Evolutionary conservation across 2,113 vertebrate species (phyloP).

Genomic region (Fregetta grallaria): DNA sequence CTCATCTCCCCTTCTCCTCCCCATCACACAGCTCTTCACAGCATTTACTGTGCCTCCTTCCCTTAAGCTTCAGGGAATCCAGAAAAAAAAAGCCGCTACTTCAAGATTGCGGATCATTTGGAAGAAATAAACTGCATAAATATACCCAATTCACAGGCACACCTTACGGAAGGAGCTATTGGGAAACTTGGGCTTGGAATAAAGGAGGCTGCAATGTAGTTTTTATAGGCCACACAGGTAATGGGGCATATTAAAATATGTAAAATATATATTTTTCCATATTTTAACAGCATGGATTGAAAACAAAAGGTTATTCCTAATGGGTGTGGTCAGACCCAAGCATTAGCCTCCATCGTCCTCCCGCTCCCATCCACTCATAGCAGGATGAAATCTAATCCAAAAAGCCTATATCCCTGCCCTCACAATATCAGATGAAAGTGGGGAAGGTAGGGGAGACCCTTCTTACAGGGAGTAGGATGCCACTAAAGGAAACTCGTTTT

Average conservation of each 20-base stretch:
- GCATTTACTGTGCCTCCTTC: background rate
- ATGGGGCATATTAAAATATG: slow-evolving; percentile 51
- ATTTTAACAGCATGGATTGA: slow-evolving; percentile 48
- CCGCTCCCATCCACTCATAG: background rate
- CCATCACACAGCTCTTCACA: background rate
- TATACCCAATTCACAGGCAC: slow-evolving; percentile 59
- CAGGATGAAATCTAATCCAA: background rate
- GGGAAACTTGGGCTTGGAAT: slow-evolving; percentile 34
- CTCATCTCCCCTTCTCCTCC: background rate
- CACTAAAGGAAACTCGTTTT: slow-evolving; percentile 42
- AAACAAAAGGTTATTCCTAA: slow-evolving; percentile 43
- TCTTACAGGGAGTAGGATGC: slow-evolving; percentile 47
- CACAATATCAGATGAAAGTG: background rate
- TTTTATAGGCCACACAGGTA: slow-evolving; percentile 58
- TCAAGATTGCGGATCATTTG: background rate
- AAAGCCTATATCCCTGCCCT: slow-evolving; percentile 11
- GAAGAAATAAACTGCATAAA: slow-evolving; percentile 64
- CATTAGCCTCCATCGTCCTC: slow-evolving; percentile 27
- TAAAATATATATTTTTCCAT: slow-evolving; percentile 48
- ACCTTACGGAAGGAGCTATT: slow-evolving; percentile 21
- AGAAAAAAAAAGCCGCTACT: background rate
- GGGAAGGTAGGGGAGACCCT: background rate
- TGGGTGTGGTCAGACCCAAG: slow-evolving; percentile 42
- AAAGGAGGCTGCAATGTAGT: slow-evolving; percentile 31
- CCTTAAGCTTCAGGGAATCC: background rate